These are phyloP conservation scores for Pterophyllum scalare DNA, from an alignment of 2,113 vertebrate species.

Conservation along the genomic window DNA sequence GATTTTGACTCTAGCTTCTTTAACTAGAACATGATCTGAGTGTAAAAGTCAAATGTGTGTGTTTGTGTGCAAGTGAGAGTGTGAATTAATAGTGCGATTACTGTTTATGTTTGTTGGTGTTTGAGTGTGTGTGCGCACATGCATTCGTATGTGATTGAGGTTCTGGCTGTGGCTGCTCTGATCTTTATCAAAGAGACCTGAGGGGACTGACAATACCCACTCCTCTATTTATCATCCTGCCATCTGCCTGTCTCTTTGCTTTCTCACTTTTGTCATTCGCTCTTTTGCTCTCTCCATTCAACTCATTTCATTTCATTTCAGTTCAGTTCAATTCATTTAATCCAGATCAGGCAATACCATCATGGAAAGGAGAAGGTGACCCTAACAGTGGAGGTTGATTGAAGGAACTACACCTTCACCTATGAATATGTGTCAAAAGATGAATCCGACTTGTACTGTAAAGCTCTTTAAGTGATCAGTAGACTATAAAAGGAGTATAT, in stretches of 20 bases:
- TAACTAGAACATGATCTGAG: conserved; percentile 59
- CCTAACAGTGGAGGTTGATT: background rate
- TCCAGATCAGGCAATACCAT: conserved; percentile 17
- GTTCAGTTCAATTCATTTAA: conserved; percentile 20
- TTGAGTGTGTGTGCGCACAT: background rate
- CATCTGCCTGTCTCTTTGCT: conserved; percentile 26
- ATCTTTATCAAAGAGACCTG: conserved; percentile 72
- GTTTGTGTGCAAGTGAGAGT: background rate
- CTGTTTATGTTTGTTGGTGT: conserved; percentile 24
- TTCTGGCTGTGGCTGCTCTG: conserved; percentile 46
- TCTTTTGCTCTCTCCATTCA: conserved; percentile 23
- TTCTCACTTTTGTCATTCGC: conserved; percentile 19
- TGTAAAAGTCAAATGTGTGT: conserved; percentile 43
- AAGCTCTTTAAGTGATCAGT: background rate
- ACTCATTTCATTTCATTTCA: background rate
- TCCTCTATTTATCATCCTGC: conserved; percentile 44
- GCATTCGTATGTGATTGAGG: conserved; percentile 37
- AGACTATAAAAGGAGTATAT: background rate
- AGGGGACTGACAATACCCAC: conserved; percentile 66
- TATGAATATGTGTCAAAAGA: background rate
- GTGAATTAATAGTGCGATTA: background rate
- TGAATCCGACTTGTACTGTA: background rate
- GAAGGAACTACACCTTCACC: background rate
- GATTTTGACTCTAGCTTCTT: conserved; percentile 50
- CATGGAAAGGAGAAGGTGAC: conserved; percentile 34